Percentiles rank a stretch among this genome's conserved stretches.
These are phyloP conservation scores for Euura lappo DNA, from an alignment of 1,140 invertebrate genomes.

Conservation along the genomic window DNA sequence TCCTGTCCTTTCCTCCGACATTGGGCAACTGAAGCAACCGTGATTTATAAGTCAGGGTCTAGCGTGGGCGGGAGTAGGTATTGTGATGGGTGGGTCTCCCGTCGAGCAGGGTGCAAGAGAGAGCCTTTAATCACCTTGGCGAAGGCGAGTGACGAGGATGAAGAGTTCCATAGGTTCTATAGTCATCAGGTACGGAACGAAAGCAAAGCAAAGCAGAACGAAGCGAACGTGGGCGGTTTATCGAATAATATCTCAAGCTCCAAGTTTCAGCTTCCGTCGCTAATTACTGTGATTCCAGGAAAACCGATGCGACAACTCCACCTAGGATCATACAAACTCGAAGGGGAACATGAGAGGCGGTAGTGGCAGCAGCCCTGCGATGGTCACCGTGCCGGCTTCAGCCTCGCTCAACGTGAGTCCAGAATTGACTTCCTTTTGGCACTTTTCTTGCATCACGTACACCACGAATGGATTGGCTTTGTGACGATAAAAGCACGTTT, in stretches of 20 bases:
- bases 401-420: slow-evolving; percentile 48
- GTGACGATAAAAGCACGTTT: no score
- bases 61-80: slow-evolving; percentile 52
- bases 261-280: no score
- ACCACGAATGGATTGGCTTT: no score
- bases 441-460: no score
- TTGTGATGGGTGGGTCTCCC: slow-evolving; percentile 49
- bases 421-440: slow-evolving; percentile 22
- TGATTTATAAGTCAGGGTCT: no score
- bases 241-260: no score
- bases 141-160: slow-evolving; percentile 19
- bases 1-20: no score
- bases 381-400: slow-evolving; percentile 59
- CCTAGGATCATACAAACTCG: neutral
- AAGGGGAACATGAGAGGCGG: slow-evolving; percentile 54
- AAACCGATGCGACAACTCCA: neutral
- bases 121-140: no score
- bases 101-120: slow-evolving; percentile 28
- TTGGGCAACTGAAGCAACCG: no score
- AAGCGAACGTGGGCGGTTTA: slow-evolving; percentile 10
- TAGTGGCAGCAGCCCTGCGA: slow-evolving; percentile 46
- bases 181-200: neutral
- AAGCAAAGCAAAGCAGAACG: slow-evolving; percentile 6
- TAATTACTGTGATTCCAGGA: no score
- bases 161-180: slow-evolving; percentile 19